Conservation (phyloP, 2,113 vertebrate genomes). For the Lagopus leucura region DNA sequence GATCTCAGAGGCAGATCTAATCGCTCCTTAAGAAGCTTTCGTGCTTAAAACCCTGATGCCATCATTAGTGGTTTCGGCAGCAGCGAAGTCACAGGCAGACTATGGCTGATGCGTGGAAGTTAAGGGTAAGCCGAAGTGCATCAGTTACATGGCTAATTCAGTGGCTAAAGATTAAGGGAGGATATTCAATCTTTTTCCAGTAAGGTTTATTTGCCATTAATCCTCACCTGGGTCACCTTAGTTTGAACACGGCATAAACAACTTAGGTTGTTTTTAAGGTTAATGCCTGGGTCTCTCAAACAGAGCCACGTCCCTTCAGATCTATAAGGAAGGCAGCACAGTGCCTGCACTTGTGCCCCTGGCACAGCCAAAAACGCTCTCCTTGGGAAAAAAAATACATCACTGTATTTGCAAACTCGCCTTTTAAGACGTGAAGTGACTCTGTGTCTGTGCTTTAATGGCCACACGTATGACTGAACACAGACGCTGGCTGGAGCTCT, state of each 20-base stretch:
- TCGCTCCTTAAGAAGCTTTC: conserved; percentile 35
- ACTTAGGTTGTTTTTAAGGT: background rate
- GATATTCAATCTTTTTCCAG: fast-evolving
- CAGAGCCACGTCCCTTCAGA: background rate
- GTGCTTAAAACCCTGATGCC: conserved; percentile 7
- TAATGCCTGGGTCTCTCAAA: fast-evolving
- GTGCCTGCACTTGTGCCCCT: fast-evolving
- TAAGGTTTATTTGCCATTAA: conserved; percentile 5
- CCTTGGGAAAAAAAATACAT: background rate
- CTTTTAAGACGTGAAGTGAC: background rate
- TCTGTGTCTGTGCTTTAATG: background rate
- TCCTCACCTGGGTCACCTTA: background rate
- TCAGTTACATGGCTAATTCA: background rate
- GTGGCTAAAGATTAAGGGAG: background rate
- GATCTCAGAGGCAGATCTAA: background rate
- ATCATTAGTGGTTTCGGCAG: background rate
- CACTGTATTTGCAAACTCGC: fast-evolving
- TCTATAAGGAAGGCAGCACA: background rate
- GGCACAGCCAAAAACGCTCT: background rate
- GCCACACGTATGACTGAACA: background rate
- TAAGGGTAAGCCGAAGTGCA: background rate
- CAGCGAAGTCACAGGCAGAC: fast-evolving
- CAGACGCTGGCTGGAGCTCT: background rate
- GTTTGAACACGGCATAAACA: background rate
- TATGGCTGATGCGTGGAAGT: fast-evolving